Percentiles rank a stretch among this genome's conserved stretches.
phyloP scores from a whole-genome alignment of 2,113 vertebrate species.

The Sander lucioperca region DNA sequence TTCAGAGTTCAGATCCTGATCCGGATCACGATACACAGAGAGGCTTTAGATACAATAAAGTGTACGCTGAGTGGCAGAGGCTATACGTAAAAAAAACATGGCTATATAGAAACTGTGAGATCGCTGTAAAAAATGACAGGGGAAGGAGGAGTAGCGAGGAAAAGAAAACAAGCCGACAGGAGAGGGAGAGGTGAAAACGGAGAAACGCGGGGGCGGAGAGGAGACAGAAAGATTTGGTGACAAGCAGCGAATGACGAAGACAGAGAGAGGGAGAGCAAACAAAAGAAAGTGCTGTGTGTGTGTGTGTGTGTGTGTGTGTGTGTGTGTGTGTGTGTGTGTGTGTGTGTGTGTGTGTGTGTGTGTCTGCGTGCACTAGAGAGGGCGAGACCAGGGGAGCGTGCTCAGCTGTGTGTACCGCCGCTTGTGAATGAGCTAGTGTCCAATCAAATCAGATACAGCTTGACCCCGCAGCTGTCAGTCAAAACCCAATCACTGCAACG shows the following conservation, averaged over 20 bases:
- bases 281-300: conserved; percentile 5
- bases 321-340: neutral
- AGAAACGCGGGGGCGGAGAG: conserved; percentile 51
- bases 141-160: conserved; percentile 18
- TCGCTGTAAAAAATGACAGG: neutral
- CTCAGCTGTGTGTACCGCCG: conserved; percentile 37
- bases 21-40: neutral
- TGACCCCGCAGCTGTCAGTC: conserved; percentile 70
- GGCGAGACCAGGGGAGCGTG: neutral
- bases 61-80: neutral
- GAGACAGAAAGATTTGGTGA: conserved; percentile 68
- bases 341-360: neutral
- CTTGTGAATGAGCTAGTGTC: conserved; percentile 63
- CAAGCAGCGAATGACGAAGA: conserved; percentile 67
- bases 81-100: neutral
- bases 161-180: conserved; percentile 55
- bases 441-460: conserved; percentile 67
- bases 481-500: conserved; percentile 68
- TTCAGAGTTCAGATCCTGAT: conserved; percentile 20
- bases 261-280: conserved; percentile 45
- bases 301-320: conserved; percentile 21
- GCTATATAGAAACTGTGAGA: neutral
- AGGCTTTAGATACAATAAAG: conserved; percentile 34
- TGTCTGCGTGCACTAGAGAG: neutral
- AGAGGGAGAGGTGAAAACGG: conserved; percentile 32